Evolutionary conservation across 2,797 vertebrate genomes (phyloP).

Genomic region (Enteromius afrohamiltoni): DNA sequence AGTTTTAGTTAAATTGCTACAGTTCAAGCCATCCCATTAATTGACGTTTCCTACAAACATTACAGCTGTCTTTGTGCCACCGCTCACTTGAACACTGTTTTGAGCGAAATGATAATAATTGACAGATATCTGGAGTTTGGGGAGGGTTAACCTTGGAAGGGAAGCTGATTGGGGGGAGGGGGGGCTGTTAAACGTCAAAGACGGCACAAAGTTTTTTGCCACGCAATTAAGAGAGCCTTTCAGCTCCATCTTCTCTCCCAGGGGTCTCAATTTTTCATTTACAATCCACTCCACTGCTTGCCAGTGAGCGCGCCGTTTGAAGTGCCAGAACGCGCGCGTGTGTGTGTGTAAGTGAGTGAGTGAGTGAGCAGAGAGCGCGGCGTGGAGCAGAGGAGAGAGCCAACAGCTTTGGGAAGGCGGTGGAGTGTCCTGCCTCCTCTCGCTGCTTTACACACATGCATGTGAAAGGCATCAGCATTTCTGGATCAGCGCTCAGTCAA

Average conservation of each 20-base stretch:
- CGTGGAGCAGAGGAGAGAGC: conserved; percentile 43
- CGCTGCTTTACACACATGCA: conserved; percentile 75
- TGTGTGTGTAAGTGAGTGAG: conserved; percentile 19
- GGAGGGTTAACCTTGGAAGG: conserved; percentile 64
- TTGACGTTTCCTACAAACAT: not conserved
- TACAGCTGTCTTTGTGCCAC: not conserved
- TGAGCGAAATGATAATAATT: conserved; percentile 31
- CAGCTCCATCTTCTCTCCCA: conserved; percentile 78
- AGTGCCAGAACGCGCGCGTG: conserved; percentile 68
- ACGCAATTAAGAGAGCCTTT: conserved; percentile 87
- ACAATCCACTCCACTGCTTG: conserved; percentile 72
- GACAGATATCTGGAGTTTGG: conserved; percentile 64
- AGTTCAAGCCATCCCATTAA: not conserved
- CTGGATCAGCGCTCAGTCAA: conserved; percentile 76
- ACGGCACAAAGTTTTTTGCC: conserved; percentile 81
- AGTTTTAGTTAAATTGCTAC: not conserved
- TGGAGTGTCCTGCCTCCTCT: conserved; percentile 69
- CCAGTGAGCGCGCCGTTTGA: conserved; percentile 81
- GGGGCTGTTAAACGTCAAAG: conserved; percentile 84
- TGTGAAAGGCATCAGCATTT: conserved; percentile 85
- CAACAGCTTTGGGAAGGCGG: conserved; percentile 65
- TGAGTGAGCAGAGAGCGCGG: conserved; percentile 42
- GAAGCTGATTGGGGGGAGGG: conserved; percentile 64
- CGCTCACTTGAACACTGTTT: not conserved
- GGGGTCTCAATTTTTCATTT: conserved; percentile 78